A percentile compares a stretch with the other conserved stretches of the same genome.
These are phyloP conservation scores for Altica lythri DNA, from an alignment of 2,888 invertebrate genomes.

Conservation along the genomic window DNA sequence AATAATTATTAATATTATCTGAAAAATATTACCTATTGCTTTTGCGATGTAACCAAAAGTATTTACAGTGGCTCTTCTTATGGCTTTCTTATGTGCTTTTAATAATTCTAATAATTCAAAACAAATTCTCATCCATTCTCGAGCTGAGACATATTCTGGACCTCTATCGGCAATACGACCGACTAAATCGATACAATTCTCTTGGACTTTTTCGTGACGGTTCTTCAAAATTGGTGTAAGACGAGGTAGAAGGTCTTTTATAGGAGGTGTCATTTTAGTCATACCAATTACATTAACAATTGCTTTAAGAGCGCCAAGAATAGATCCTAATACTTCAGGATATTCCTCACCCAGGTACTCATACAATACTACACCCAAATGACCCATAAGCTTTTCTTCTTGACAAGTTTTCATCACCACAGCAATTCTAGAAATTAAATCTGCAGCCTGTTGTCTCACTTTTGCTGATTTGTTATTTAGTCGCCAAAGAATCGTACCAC, in stretches of 20 bases:
- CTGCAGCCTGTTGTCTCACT: constrained; percentile 98
- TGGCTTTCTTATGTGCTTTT: constrained; percentile 99
- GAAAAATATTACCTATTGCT: constrained; percentile 72
- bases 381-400: constrained; percentile 99
- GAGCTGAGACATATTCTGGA: constrained; percentile 96
- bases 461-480: constrained; percentile 99
- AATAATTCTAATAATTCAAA: constrained; percentile 95
- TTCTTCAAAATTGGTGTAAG: constrained; percentile 98
- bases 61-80: constrained; percentile 97
- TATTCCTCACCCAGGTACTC: constrained; percentile 99
- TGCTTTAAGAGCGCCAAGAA: constrained; percentile 97
- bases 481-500: constrained; percentile 99
- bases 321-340: constrained; percentile 97
- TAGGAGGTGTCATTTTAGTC: constrained; percentile 99
- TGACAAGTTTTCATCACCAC: constrained; percentile 99
- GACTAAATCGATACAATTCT: constrained; percentile 99
- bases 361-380: constrained; percentile 97
- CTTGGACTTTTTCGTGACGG: constrained; percentile 90
- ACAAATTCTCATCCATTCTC: constrained; percentile 99
- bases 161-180: constrained; percentile 99
- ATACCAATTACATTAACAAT: constrained; percentile 99
- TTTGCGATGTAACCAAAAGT: constrained; percentile 99
- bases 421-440: constrained; percentile 96
- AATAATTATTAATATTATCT: too few relatives aligned
- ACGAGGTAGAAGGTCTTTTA: constrained; percentile 95